Evolutionary conservation across 2,113 vertebrate genomes (phyloP), one percentile per base, ranked within the genome.

Genomic region (Antechinus flavipes): DNA sequence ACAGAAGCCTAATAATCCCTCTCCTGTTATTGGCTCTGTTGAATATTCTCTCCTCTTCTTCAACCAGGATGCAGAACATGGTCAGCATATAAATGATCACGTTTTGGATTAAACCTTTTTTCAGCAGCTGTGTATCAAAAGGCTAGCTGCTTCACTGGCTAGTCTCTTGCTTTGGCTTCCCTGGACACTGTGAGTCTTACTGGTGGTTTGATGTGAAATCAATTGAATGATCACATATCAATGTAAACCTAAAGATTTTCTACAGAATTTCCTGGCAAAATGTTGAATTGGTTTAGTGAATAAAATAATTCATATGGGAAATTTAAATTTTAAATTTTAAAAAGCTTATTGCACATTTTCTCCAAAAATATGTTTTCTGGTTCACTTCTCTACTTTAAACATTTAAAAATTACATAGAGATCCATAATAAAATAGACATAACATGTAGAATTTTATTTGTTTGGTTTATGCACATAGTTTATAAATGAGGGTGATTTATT

Each of bases 21-120:
- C 16, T 26, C 90, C 50, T 93, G 22, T 54, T 95, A 52, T 76
- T 26, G 47, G 91, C 93, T 58, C 94, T n/a, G 26, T 54, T n/a
- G 92, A 42, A 94, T 91, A 61, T 22, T 53, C 50, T 35, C 91
- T 19, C 84, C 91, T 95, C 10, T 76, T 96, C 30, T 23, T 10
- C 95, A 54, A 11, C 68, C 94, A 47, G 46, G 84, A 61, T 1
- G 4, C n/a, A 92, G 92, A 92, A 94, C n/a, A 46, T 46, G 42
- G 30, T 6, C 91, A 52, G 94, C 91, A 93, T 90, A 49, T 54
- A 89, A n/a, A 96, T 94, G 93, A 54, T 14, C 54, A 22, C 89
- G 91, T 93, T 91, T 93, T 89, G 46, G 14, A 61, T 89, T 56
- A 54, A 95, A 93, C 11, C 24, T 95, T 50, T 95, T 54, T 94